A percentile compares a stretch with the other conserved stretches of the same genome.
Evolutionary conservation across 2,797 vertebrate genomes (phyloP).

Genomic region (Sparidentex hasta): DNA sequence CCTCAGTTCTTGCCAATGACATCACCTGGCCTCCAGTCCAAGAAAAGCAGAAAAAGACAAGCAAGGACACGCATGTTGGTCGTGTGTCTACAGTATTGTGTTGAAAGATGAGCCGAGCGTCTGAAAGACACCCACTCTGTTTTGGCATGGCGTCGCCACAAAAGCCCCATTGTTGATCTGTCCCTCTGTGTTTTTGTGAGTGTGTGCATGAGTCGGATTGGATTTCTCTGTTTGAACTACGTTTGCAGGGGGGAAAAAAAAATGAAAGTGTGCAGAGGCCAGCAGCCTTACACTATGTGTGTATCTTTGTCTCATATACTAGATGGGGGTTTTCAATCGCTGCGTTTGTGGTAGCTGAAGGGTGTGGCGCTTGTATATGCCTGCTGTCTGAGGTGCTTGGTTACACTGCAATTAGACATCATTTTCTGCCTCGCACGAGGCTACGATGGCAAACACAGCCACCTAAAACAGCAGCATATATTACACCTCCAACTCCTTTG

Average conservation of each 20-base stretch:
- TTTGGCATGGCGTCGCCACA: slow-evolving; percentile 55
- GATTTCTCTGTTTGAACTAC: slow-evolving; percentile 21
- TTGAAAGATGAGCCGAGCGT: slow-evolving; percentile 71
- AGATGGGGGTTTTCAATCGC: slow-evolving; percentile 19
- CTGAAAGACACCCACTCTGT: slow-evolving; percentile 59
- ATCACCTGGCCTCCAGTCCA: slow-evolving; percentile 53
- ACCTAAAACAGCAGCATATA: slow-evolving; percentile 24
- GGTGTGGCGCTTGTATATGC: slow-evolving; percentile 43
- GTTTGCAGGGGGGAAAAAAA: not conserved
- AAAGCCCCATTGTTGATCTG: slow-evolving; percentile 73
- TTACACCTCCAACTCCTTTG: slow-evolving; percentile 10
- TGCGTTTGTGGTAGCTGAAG: slow-evolving; percentile 31
- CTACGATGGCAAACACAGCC: slow-evolving; percentile 8
- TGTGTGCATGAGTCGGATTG: slow-evolving; percentile 27
- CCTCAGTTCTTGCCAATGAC: slow-evolving; percentile 40
- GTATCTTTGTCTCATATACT: slow-evolving; percentile 9
- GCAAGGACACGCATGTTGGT: slow-evolving; percentile 55
- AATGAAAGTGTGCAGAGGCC: not conserved
- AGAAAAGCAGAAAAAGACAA: slow-evolving; percentile 18
- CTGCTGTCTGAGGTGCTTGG: slow-evolving; percentile 52
- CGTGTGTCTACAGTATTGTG: slow-evolving; percentile 66
- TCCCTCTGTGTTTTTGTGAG: slow-evolving; percentile 48
- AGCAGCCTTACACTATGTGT: not conserved
- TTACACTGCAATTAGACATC: slow-evolving; percentile 64
- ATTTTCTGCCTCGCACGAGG: slow-evolving; percentile 39